Evolutionary conservation across 2,797 vertebrate species (phyloP).

Genomic region (Neosilurus mollespiculum): DNA sequence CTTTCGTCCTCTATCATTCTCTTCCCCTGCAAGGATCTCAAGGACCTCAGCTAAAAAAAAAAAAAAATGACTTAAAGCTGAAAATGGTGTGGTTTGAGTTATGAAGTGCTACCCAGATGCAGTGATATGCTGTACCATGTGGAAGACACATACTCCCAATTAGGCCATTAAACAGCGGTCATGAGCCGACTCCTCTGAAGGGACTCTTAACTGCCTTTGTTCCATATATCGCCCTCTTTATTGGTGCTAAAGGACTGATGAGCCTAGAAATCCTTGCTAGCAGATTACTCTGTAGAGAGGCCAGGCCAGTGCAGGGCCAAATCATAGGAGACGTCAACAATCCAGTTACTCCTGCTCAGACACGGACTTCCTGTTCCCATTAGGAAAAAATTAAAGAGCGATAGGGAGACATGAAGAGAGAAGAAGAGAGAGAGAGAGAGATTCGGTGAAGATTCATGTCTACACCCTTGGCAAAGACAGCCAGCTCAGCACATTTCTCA

Average conservation of each 20-base stretch:
- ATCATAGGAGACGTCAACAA: constrained; percentile 58
- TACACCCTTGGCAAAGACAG: constrained; percentile 70
- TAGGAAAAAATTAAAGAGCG: constrained; percentile 42
- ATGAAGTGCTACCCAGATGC: constrained; percentile 12
- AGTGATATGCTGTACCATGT: constrained; percentile 35
- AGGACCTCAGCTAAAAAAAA: constrained; percentile 31
- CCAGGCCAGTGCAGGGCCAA: constrained; percentile 53
- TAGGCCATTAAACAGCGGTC: constrained; percentile 50
- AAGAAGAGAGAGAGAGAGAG: constrained; percentile 7
- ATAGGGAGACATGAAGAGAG: constrained; percentile 25
- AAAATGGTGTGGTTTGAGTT: constrained; percentile 34
- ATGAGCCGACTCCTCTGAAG: constrained; percentile 44
- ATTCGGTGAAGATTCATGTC: constrained; percentile 66
- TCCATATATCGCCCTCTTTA: constrained; percentile 48
- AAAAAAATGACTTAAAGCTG: not conserved
- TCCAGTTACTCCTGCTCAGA: constrained; percentile 50
- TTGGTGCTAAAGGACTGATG: constrained; percentile 42
- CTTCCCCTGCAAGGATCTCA: constrained; percentile 18
- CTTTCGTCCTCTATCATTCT: constrained; percentile 2
- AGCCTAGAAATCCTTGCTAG: constrained; percentile 54
- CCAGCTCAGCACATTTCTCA: constrained; percentile 76
- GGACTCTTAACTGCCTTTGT: constrained; percentile 34
- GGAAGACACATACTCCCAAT: constrained; percentile 49
- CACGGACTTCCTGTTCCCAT: constrained; percentile 46
- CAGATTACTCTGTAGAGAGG: constrained; percentile 43